phyloP scores from a whole-genome alignment of 2,113 vertebrate genomes.

The Corythoichthys intestinalis region DNA sequence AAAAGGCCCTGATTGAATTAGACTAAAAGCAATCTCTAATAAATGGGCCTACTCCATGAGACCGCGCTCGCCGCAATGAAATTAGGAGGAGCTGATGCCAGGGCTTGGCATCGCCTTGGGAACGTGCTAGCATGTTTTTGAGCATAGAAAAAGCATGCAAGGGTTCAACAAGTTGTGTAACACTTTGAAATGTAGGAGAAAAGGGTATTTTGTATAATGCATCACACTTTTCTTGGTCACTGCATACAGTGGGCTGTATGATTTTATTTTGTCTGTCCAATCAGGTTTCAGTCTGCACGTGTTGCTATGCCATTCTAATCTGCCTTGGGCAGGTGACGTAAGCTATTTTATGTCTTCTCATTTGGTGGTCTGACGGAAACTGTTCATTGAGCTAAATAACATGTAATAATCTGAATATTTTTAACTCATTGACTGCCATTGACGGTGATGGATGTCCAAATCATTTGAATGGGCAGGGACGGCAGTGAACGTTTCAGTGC shows the following conservation, averaged over 20 bases:
- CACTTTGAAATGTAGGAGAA: background rate
- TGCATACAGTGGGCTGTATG: background rate
- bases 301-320: background rate
- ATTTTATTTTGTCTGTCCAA: background rate
- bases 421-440: too few species aligned
- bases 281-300: background rate
- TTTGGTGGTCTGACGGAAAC: too few species aligned
- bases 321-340: background rate
- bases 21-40: slow-evolving; percentile 20
- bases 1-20: slow-evolving; percentile 11
- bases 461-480: too few species aligned
- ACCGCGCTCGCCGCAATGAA: slow-evolving; percentile 8
- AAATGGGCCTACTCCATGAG: slow-evolving; percentile 14
- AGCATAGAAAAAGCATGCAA: background rate
- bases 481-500: too few species aligned
- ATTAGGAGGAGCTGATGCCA: slow-evolving; percentile 11
- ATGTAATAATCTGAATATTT: too few species aligned
- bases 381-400: background rate
- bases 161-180: background rate
- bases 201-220: background rate
- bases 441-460: too few species aligned
- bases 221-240: too few species aligned
- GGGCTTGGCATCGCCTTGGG: slow-evolving; percentile 6
- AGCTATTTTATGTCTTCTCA: too few species aligned
- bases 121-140: background rate